Conservation (phyloP, 2,113 vertebrate species). For the Callipepla californica region DNA sequence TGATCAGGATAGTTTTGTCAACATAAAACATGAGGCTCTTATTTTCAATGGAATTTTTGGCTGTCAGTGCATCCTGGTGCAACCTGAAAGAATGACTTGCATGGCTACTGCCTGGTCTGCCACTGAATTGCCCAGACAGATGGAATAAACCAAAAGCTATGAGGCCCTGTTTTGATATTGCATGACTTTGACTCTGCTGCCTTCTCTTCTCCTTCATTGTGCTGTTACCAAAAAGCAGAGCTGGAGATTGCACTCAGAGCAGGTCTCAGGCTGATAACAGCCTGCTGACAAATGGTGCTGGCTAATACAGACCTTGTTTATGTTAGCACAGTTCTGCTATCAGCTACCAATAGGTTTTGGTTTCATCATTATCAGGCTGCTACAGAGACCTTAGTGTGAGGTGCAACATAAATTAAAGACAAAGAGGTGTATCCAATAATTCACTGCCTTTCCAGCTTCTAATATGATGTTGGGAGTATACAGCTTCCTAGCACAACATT, state of each 20-base stretch:
- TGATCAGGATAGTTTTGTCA: neutral
- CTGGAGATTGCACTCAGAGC: neutral
- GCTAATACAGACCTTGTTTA: neutral
- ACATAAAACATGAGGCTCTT: neutral
- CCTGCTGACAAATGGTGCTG: neutral
- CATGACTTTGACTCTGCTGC: neutral
- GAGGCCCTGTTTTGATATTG: neutral
- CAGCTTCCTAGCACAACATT: neutral
- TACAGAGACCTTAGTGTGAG: neutral
- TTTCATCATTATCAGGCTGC: conserved; percentile 5
- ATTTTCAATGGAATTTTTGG: neutral
- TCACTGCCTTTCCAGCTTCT: neutral
- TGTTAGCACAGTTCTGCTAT: neutral
- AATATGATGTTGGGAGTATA: neutral
- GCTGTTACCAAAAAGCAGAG: neutral
- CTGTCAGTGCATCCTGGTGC: neutral
- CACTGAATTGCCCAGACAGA: neutral
- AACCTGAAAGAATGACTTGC: neutral
- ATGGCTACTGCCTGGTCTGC: neutral
- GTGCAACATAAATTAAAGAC: conserved; percentile 5
- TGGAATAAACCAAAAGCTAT: rapidly evolving
- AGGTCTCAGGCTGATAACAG: neutral
- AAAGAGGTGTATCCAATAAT: neutral
- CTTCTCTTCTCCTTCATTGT: neutral
- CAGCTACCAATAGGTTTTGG: neutral